Conservation (phyloP, 2,113 vertebrate species). For the Pandion haliaetus region DNA sequence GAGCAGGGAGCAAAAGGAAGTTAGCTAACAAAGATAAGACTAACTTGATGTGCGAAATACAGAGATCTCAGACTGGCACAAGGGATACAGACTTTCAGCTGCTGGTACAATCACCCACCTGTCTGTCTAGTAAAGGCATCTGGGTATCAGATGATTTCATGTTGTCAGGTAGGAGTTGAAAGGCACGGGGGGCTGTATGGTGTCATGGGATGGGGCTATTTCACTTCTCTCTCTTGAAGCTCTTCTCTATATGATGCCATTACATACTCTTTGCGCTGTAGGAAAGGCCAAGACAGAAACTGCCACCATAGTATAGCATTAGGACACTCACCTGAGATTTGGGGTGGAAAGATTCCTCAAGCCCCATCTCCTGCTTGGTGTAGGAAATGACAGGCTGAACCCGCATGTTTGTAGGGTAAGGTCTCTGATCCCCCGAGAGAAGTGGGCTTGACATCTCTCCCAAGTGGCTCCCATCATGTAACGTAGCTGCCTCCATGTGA, state of each 20-base stretch:
- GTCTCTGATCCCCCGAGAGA: neutral
- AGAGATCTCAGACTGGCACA: neutral
- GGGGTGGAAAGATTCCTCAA: neutral
- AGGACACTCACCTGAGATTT: neutral
- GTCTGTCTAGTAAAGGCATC: neutral
- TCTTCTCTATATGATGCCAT: neutral
- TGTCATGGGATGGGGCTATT: neutral
- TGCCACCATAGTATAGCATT: no score
- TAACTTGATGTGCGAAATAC: neutral
- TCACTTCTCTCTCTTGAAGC: neutral
- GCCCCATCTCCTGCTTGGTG: neutral
- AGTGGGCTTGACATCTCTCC: neutral
- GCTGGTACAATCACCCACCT: neutral
- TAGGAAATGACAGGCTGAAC: neutral
- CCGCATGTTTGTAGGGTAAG: neutral
- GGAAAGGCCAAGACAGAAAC: neutral
- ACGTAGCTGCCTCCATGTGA: fast-evolving
- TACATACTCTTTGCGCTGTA: neutral
- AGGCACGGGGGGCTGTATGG: neutral
- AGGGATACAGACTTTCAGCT: neutral
- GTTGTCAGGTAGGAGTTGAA: fast-evolving
- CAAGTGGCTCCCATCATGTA: neutral
- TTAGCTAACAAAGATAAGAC: neutral
- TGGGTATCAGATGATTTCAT: fast-evolving
- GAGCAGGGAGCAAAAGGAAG: neutral